These are phyloP conservation scores for Allophyes oxyacanthae DNA, from an alignment of 2,888 invertebrate species.

Conservation along the genomic window DNA sequence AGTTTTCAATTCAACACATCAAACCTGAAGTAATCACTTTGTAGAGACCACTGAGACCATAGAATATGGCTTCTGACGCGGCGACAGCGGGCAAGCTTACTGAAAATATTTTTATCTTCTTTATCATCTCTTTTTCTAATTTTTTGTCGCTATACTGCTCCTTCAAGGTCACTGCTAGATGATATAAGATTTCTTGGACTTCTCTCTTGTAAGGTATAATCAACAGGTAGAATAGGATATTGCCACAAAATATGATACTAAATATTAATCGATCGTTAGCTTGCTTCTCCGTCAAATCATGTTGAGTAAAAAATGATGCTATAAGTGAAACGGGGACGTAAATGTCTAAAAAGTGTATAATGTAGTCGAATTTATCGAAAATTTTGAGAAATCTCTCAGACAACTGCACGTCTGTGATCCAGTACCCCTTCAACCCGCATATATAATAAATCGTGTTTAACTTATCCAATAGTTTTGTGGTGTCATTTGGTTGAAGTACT, in stretches of 20 bases:
- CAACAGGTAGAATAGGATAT: background rate
- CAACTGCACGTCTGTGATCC: constrained; percentile 21
- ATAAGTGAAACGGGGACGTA: constrained; percentile 2
- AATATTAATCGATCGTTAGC: constrained; percentile 7
- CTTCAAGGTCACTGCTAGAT: constrained; percentile 42
- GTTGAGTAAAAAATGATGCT: constrained; percentile 28
- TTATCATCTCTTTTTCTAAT: constrained; percentile 43
- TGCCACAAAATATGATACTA: constrained; percentile 1
- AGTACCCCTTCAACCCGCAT: constrained; percentile 13
- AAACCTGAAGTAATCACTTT: too few relatives aligned
- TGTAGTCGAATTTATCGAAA: constrained; percentile 5
- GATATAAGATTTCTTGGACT: constrained; percentile 37
- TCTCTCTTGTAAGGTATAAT: constrained; percentile 36
- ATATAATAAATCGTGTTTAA: constrained; percentile 16
- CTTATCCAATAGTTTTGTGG: constrained; percentile 17
- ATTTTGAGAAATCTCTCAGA: constrained; percentile 14
- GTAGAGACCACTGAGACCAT: too few relatives aligned
- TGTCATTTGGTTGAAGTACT: constrained; percentile 6
- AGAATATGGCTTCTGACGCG: too few relatives aligned
- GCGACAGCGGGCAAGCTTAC: constrained; percentile 1
- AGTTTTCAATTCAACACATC: too few relatives aligned
- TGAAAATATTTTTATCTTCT: constrained; percentile 42
- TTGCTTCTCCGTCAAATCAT: constrained; percentile 15
- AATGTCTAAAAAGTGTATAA: constrained; percentile 5
- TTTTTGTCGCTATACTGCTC: constrained; percentile 37